phyloP scores from a whole-genome alignment of 2,888 invertebrate genomes.

The Anagyrus pseudococci region DNA sequence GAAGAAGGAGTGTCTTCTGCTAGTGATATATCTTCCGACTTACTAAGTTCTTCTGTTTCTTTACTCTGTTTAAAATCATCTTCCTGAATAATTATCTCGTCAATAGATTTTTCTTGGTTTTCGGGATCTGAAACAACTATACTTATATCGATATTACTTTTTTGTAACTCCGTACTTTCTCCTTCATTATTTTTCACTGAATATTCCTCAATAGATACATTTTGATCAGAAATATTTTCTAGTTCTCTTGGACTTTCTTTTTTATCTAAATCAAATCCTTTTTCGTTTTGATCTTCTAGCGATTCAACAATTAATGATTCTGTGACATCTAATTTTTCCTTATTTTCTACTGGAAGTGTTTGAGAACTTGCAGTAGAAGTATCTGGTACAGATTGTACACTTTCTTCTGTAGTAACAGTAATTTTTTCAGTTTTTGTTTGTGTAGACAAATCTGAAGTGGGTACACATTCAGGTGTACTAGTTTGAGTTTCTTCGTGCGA shows the following conservation, averaged over 20 bases:
- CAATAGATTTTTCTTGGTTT: background rate
- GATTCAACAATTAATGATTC: background rate
- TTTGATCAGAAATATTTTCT: background rate
- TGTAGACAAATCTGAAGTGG: slow-evolving; percentile 29
- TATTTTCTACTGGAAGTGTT: slow-evolving; percentile 31
- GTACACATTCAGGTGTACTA: slow-evolving; percentile 9
- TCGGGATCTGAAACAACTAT: background rate
- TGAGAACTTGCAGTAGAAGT: slow-evolving; percentile 48
- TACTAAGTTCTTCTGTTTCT: background rate
- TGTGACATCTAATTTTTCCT: background rate
- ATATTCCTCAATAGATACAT: background rate
- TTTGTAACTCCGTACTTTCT: too few relatives aligned
- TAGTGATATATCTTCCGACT: background rate
- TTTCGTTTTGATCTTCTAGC: too few relatives aligned
- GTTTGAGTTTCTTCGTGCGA: slow-evolving; percentile 22
- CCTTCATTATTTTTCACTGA: background rate
- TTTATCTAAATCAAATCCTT: too few relatives aligned
- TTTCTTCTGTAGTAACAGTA: slow-evolving; percentile 52
- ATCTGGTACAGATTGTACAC: slow-evolving; percentile 53
- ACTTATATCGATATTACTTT: too few relatives aligned
- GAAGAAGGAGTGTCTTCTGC: background rate
- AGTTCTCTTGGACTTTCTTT: too few relatives aligned
- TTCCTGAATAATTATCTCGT: background rate
- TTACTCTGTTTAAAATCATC: background rate
- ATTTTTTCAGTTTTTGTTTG: slow-evolving; percentile 56